Base-by-base conservation (phyloP, 2,797 vertebrate species). In the Lagocephalus sceleratus region DNA sequence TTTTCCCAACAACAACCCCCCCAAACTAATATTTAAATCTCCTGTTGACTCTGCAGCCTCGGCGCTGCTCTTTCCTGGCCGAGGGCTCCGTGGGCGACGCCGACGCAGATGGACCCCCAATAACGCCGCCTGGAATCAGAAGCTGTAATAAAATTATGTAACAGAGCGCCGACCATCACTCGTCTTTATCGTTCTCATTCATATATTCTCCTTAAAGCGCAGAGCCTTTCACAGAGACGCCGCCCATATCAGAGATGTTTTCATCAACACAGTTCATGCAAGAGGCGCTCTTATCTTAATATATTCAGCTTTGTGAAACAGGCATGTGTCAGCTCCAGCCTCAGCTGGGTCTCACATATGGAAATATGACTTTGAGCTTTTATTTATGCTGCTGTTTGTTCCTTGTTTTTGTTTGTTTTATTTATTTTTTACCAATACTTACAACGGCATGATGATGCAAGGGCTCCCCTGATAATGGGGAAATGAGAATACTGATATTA, bases 21-120 rank as follows among this genome's bases (percentile, higher is more conserved):
- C 21, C 63, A 25, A 20, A 39, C 57, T 52, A 53, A 76, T 66
- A 63, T 58, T 68, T 51, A 47, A 73, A 60, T 56, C 54, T 68
- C 58, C 40, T 23, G 50, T 63, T 57, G 38, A 71, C 52, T 71
- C 50, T 40, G 49, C 57, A 45, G 46, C 40, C 54, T 20, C 69
- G 46, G 57, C 51, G 43, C 54, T 29, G 26, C 25, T 3, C 9
- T 26, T 8, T 5, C 25, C 25, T 26, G 6, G 9, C 6, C 6
- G 6, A 26, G 25, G 25, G 25, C 25, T 5, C 26, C 3, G 26
- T 9, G 26, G 26, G 26, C 26, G 8, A 29, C 26, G 11, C 26
- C 26, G 3, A 9, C 26, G 11, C 26, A 9, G 26, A 1, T 9
- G 3, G 11, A 9, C 26, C 9, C 11, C 7, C 1, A 29, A 29